Conservation (phyloP, 1,140 invertebrate species). For the Dinoponera quadriceps region DNA sequence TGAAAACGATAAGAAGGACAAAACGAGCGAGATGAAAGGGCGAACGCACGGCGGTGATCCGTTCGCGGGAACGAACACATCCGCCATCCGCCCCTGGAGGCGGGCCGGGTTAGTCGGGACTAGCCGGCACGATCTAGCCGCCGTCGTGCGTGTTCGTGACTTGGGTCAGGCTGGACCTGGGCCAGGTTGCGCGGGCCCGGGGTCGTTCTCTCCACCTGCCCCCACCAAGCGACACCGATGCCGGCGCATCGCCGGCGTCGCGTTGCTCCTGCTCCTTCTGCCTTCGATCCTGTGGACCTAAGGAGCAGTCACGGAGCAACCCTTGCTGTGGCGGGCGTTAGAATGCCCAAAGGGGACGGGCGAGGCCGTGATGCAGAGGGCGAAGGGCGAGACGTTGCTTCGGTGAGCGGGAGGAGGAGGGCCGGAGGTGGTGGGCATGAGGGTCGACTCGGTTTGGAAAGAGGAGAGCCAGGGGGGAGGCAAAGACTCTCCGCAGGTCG, state of each 20-base stretch:
- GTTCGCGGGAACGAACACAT: constrained; percentile 26
- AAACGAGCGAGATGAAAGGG: constrained; percentile 28
- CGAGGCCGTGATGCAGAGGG: constrained; percentile 63
- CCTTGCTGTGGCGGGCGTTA: constrained; percentile 73
- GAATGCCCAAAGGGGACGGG: constrained; percentile 71
- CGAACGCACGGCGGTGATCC: constrained; percentile 62
- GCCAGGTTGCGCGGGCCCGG: constrained; percentile 33
- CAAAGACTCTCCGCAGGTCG: constrained; percentile 77
- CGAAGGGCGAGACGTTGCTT: constrained; percentile 66
- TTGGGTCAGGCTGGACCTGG: constrained; percentile 63
- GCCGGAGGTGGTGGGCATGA: constrained; percentile 69
- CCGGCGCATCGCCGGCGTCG: constrained; percentile 5
- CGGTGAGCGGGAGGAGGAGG: constrained; percentile 64
- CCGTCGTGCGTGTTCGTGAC: constrained; percentile 75
- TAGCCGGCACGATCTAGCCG: constrained; percentile 71
- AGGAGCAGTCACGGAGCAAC: constrained; percentile 75
- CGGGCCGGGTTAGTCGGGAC: constrained; percentile 54
- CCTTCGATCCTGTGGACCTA: constrained; percentile 72
- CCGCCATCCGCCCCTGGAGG: constrained; percentile 71
- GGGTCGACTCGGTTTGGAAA: constrained; percentile 74
- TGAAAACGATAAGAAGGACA: constrained; percentile 53
- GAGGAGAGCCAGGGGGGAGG: constrained; percentile 72
- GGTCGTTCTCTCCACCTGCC: constrained; percentile 58
- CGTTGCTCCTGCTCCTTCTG: constrained; percentile 64
- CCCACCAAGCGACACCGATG: constrained; percentile 18